A percentile compares a stretch with the other conserved stretches of the same genome.
Conservation (phyloP, 1,140 invertebrate genomes). For the Hycleus cichorii region DNA sequence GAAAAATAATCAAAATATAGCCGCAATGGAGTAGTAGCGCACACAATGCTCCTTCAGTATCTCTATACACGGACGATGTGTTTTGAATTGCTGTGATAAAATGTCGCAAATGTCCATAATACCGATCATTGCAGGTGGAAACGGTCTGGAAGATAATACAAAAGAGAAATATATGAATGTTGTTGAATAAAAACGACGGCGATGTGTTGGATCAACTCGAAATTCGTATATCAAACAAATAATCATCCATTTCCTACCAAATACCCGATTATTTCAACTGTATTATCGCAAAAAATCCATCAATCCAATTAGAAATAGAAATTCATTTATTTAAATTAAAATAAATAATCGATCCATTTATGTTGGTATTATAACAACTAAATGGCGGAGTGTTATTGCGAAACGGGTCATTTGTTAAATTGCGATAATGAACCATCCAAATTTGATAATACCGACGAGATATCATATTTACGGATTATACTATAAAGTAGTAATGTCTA, state of each 20-base stretch:
- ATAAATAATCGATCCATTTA: too few relatives aligned
- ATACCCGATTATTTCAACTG: too few relatives aligned
- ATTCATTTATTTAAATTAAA: too few relatives aligned
- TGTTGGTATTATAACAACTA: not conserved
- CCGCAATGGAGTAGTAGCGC: slow-evolving; percentile 3
- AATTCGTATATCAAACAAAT: slow-evolving; percentile 26
- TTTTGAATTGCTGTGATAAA: slow-evolving; percentile 39
- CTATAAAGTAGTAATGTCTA: slow-evolving; percentile 31
- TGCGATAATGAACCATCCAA: slow-evolving; percentile 38
- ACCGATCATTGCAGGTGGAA: slow-evolving; percentile 39
- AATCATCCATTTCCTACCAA: slow-evolving; percentile 4
- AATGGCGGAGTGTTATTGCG: slow-evolving; percentile 15
- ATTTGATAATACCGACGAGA: slow-evolving; percentile 36
- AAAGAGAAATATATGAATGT: slow-evolving; percentile 31
- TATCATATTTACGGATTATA: slow-evolving; percentile 38
- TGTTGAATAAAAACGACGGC: slow-evolving; percentile 19
- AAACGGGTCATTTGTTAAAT: slow-evolving; percentile 33
- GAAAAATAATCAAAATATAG: slow-evolving; percentile 14
- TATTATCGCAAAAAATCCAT: too few relatives aligned
- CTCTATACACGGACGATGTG: slow-evolving; percentile 36
- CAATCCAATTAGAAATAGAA: too few relatives aligned
- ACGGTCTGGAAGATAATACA: slow-evolving; percentile 40
- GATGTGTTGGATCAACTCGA: slow-evolving; percentile 26
- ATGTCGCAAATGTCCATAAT: slow-evolving; percentile 37
- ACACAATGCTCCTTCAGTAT: slow-evolving; percentile 13